Conservation (phyloP, 2,797 vertebrate species). For the Enteromius treurensis region DNA sequence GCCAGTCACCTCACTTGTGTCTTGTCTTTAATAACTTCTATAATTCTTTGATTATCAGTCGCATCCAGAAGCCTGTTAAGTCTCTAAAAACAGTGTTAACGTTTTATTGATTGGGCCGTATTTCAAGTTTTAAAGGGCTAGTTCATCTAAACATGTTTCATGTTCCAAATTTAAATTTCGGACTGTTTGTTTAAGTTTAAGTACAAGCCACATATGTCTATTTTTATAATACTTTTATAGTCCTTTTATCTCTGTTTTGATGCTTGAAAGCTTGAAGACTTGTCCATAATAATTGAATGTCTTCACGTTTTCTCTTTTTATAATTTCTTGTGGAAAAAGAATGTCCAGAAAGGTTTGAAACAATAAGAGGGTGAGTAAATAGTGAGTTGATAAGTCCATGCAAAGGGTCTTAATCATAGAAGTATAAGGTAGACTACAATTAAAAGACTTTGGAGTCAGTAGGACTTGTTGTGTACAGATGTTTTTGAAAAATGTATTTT, state of each 20-base stretch:
- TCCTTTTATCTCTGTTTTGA: not conserved
- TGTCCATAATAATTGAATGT: not conserved
- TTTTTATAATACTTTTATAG: not conserved
- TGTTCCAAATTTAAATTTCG: not conserved
- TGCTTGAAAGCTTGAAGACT: not conserved
- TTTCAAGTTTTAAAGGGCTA: constrained; percentile 63
- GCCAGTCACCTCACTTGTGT: constrained; percentile 55
- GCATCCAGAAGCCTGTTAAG: constrained; percentile 65
- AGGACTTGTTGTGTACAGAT: not conserved
- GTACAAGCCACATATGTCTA: not conserved
- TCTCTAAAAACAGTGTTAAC: constrained; percentile 66
- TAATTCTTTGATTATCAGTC: constrained; percentile 68
- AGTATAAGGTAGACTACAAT: not conserved
- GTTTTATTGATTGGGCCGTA: constrained; percentile 65
- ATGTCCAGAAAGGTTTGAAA: not conserved
- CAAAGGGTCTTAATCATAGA: too few relatives aligned
- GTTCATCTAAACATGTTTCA: not conserved
- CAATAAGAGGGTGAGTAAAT: not conserved
- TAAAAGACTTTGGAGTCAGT: not conserved
- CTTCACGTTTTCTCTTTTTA: not conserved
- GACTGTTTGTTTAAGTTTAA: not conserved
- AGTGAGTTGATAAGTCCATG: not conserved
- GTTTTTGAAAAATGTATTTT: not conserved
- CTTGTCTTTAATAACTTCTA: constrained; percentile 67
- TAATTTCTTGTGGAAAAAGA: not conserved